phyloP scores from a whole-genome alignment of 2,113 vertebrate genomes.

The Microcebus lehilahytsara region DNA sequence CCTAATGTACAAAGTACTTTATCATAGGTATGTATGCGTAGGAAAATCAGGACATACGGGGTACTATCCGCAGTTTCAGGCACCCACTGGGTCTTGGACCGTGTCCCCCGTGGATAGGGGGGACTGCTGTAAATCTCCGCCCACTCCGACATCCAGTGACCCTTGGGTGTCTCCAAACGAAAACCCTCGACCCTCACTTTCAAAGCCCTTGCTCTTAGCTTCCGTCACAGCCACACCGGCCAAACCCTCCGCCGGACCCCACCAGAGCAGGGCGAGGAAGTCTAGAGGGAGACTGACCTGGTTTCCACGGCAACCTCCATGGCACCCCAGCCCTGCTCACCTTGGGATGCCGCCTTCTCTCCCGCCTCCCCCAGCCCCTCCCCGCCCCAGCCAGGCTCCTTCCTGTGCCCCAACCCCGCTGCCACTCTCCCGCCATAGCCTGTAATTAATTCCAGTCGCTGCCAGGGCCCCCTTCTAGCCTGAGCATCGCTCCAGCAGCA shows the following conservation, averaged over 20 bases:
- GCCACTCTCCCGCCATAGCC: constrained; percentile 73
- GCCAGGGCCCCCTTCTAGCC: constrained; percentile 81
- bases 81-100: not conserved
- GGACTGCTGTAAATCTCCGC: not conserved
- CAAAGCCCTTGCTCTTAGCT: not conserved
- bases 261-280: too few species aligned
- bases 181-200: not conserved
- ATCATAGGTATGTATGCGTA: not conserved
- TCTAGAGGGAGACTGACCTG: not conserved
- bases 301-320: constrained; percentile 40
- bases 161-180: not conserved
- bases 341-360: constrained; percentile 28
- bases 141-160: not conserved
- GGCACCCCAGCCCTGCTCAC: not conserved
- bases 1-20: not conserved
- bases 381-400: constrained; percentile 12
- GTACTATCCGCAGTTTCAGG: not conserved
- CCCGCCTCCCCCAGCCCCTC: not conserved
- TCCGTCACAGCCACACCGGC: not conserved
- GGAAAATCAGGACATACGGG: not conserved
- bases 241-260: not conserved
- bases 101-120: not conserved
- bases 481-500: constrained; percentile 76
- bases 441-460: constrained; percentile 84
- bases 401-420: constrained; percentile 14